Conservation (phyloP, 2,113 vertebrate genomes). For the Eidolon helvum region DNA sequence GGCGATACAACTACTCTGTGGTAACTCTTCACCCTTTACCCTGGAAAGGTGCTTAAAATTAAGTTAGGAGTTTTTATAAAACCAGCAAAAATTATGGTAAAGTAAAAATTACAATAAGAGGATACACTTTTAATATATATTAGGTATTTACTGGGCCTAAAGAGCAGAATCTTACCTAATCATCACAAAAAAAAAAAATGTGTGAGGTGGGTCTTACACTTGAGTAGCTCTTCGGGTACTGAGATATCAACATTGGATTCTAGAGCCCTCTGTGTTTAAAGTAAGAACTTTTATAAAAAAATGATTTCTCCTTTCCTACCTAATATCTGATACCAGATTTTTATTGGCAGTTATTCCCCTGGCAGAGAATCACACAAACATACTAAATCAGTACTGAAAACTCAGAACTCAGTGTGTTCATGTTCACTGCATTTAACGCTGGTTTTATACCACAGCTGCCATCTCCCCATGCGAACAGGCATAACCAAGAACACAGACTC, state of each 20-base stretch:
- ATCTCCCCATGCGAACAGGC: neutral
- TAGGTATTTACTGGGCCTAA: neutral
- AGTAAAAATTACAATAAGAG: neutral
- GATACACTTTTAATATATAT: neutral
- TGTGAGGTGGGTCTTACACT: neutral
- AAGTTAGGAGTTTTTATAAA: neutral
- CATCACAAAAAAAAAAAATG: neutral
- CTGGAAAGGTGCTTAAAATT: neutral
- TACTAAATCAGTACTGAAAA: constrained; percentile 39
- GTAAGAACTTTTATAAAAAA: neutral
- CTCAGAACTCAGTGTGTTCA: neutral
- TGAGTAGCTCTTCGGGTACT: neutral
- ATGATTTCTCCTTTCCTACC: neutral
- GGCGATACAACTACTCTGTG: rapidly evolving
- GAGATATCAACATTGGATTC: neutral
- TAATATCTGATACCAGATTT: constrained; percentile 21
- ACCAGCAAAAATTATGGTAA: neutral
- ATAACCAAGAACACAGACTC: neutral
- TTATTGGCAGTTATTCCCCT: neutral
- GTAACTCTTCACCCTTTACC: neutral
- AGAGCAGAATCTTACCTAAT: neutral
- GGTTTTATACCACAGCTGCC: neutral
- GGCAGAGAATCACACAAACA: constrained; percentile 1
- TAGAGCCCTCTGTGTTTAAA: neutral
- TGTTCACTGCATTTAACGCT: neutral